Base-by-base conservation (phyloP, 2,888 invertebrate species). In the Eupithecia centaureata region DNA sequence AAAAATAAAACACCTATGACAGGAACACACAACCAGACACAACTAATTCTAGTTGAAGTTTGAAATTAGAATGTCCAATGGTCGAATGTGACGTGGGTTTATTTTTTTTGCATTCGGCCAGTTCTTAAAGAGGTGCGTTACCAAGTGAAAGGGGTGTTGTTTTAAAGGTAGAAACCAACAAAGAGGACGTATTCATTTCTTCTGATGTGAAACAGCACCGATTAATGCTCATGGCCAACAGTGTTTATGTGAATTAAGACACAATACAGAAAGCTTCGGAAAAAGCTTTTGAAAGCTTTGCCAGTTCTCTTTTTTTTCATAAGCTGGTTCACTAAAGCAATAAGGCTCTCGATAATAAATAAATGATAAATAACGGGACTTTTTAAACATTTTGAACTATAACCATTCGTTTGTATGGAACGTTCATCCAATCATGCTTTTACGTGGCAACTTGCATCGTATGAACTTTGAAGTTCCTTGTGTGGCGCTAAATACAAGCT, bases 361-460 rank as follows among this genome's bases (percentile, higher is more conserved):
- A n/a, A n/a, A n/a, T n/a, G n/a, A n/a, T n/a, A n/a, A n/a, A n/a
- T n/a, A n/a, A n/a, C n/a, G n/a, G n/a, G n/a, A n/a, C n/a, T n/a
- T n/a, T n/a, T n/a, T n/a, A n/a, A n/a, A n/a, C n/a, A n/a, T n/a
- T n/a, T n/a, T n/a, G n/a, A n/a, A 52, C 25, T 2, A 5, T 3
- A 47, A 15, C 52, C 7, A 13, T 18, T 52, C 27, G 13, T 52
- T 52, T 52, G 52, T 52, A 52, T 52, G 52, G 27, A 52, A 52
- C 2, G 15, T 27, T 27, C 13, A 7, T 15, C 1, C 25, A 27
- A 52, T 1, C 27, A 2, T 13, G n/a, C n/a, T n/a, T n/a, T n/a
- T n/a, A n/a, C n/a, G n/a, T n/a, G n/a, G n/a, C n/a, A n/a, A 27
- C 52, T 51, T 15, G 52, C 52, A 27, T 52, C 27, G 51, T 25